These are phyloP conservation scores for Chaetophractus vellerosus DNA, from an alignment of 2,797 vertebrate genomes.

Conservation along the genomic window DNA sequence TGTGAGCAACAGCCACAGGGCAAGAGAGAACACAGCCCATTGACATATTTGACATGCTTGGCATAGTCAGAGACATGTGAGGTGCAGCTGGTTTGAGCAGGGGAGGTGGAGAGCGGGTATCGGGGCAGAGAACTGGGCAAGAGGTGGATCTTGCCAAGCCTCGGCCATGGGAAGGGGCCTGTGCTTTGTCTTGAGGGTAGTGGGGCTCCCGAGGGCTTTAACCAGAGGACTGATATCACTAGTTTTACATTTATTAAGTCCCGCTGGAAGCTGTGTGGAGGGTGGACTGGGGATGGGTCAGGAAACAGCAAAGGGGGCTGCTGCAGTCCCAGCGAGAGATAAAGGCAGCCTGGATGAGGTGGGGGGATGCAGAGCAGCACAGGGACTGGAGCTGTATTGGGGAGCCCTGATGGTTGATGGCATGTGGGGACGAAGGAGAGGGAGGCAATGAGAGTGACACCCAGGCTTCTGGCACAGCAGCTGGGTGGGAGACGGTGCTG, in stretches of 20 bases:
- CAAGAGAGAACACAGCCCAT: not conserved
- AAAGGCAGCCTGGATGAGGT: accelerated
- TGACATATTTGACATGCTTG: not conserved
- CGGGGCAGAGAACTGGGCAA: not conserved
- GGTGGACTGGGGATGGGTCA: not conserved
- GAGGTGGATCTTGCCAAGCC: not conserved
- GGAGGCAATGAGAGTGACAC: not conserved
- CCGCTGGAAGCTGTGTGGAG: not conserved
- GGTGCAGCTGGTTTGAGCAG: not conserved
- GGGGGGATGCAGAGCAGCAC: not conserved
- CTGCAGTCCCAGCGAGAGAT: not conserved
- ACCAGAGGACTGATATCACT: not conserved
- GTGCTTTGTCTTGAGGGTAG: not conserved
- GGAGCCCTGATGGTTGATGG: accelerated
- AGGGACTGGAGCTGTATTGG: not conserved
- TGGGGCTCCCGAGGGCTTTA: too few species aligned
- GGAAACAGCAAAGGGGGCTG: not conserved
- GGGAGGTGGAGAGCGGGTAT: too few species aligned
- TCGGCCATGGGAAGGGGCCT: not conserved
- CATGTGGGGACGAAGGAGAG: accelerated
- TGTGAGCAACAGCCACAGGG: not conserved
- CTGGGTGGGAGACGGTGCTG: not conserved
- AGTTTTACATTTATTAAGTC: not conserved
- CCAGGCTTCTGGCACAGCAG: not conserved
- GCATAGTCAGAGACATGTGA: accelerated